Conservation (phyloP, 53 echinoderm and acorn worm genomes). For the Paelopatides confundens region DNA sequence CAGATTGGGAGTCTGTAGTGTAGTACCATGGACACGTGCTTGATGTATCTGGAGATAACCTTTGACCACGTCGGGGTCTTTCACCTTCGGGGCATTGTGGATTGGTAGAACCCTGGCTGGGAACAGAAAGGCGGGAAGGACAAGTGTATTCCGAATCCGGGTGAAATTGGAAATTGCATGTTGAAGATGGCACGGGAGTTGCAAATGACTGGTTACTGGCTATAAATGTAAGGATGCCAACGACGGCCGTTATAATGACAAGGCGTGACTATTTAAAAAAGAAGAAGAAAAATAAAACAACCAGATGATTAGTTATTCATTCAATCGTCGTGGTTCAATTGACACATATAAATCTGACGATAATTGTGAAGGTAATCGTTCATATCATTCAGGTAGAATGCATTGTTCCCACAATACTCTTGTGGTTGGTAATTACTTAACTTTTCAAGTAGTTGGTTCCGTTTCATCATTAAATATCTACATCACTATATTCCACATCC, state of each 20-base stretch:
- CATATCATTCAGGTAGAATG: no score
- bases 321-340: no score
- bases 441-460: no score
- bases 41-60: neutral
- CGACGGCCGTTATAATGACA: neutral
- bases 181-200: neutral
- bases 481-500: no score
- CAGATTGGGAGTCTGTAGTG: neutral
- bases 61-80: neutral
- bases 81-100: neutral
- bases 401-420: no score
- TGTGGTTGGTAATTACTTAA: no score
- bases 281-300: no score
- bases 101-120: neutral
- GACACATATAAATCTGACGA: no score
- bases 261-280: no score
- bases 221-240: neutral
- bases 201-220: neutral
- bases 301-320: no score
- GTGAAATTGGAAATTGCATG: neutral
- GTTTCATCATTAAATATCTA: no score
- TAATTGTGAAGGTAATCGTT: no score
- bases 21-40: conserved; percentile 30
- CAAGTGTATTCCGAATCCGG: neutral
- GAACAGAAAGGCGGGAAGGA: neutral